phyloP scores from a whole-genome alignment of 2,797 vertebrate genomes.

The Eleutherodactylus coqui region DNA sequence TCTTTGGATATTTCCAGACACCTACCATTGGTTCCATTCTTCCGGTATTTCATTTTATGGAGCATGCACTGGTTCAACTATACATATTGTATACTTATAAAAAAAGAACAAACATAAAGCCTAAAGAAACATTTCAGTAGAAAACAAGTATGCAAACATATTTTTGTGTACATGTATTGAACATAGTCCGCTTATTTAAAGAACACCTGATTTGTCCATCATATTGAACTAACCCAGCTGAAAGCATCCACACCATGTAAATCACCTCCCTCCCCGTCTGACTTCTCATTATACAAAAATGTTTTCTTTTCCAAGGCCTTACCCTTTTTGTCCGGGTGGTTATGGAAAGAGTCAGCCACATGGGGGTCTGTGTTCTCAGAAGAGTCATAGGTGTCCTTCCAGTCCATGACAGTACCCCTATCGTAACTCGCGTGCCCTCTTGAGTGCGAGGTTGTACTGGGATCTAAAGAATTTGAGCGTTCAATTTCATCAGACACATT shows the following conservation, averaged over 20 bases:
- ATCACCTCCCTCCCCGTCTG: slow-evolving; percentile 66
- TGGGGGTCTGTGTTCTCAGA: slow-evolving; percentile 93
- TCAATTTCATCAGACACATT: slow-evolving; percentile 91
- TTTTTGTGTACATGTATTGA: background rate
- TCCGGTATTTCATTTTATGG: background rate
- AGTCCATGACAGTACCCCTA: slow-evolving; percentile 89
- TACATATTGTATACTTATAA: background rate
- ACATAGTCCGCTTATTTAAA: background rate
- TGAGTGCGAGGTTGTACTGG: slow-evolving; percentile 86
- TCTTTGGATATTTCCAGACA: background rate
- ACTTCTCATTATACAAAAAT: slow-evolving; percentile 64
- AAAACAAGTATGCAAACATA: background rate
- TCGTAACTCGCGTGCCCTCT: slow-evolving; percentile 81
- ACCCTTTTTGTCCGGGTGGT: slow-evolving; percentile 96
- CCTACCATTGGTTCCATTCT: background rate
- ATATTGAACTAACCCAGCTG: slow-evolving; percentile 77
- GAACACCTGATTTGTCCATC: slow-evolving; percentile 30
- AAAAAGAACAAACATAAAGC: background rate
- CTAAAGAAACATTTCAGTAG: background rate
- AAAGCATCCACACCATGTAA: slow-evolving; percentile 82
- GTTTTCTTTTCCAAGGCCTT: slow-evolving; percentile 93
- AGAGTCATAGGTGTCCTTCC: slow-evolving; percentile 86
- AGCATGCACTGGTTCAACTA: background rate
- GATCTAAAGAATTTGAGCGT: slow-evolving; percentile 88
- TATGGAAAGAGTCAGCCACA: slow-evolving; percentile 94